phyloP scores from a whole-genome alignment of 2,113 vertebrate species.

The Arenaria interpres region DNA sequence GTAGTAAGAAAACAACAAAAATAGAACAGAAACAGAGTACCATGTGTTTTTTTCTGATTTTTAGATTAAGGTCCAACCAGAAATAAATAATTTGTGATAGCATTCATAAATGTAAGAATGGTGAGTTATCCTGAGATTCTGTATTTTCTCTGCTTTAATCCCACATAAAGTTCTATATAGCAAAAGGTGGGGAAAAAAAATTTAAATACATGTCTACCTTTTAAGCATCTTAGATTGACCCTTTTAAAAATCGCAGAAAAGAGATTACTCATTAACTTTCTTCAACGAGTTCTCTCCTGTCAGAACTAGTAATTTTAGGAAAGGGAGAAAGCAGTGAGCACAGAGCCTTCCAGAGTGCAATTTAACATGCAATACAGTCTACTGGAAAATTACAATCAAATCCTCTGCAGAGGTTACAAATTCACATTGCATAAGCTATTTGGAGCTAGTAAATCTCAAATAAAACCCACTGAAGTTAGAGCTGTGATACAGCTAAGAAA shows the following conservation, averaged over 20 bases:
- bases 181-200: not conserved
- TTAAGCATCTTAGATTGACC: not conserved
- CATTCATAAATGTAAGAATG: not conserved
- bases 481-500: not conserved
- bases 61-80: not conserved
- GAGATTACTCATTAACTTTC: not conserved
- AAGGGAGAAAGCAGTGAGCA: not conserved
- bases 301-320: not conserved
- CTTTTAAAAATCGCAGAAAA: not conserved
- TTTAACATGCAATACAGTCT: not conserved
- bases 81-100: not conserved
- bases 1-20: not conserved
- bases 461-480: not conserved
- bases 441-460: not conserved
- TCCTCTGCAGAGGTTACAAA: not conserved
- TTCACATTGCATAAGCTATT: not conserved
- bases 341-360: not conserved
- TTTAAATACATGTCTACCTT: not conserved
- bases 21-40: not conserved
- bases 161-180: not conserved
- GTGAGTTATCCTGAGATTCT: not conserved
- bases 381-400: not conserved
- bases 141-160: not conserved
- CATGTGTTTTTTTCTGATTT: not conserved
- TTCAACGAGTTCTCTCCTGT: not conserved